A percentile compares a stretch with the other conserved stretches of the same genome.
These are phyloP conservation scores for Clarias magur DNA, from an alignment of 2,113 vertebrate species.

Conservation along the genomic window DNA sequence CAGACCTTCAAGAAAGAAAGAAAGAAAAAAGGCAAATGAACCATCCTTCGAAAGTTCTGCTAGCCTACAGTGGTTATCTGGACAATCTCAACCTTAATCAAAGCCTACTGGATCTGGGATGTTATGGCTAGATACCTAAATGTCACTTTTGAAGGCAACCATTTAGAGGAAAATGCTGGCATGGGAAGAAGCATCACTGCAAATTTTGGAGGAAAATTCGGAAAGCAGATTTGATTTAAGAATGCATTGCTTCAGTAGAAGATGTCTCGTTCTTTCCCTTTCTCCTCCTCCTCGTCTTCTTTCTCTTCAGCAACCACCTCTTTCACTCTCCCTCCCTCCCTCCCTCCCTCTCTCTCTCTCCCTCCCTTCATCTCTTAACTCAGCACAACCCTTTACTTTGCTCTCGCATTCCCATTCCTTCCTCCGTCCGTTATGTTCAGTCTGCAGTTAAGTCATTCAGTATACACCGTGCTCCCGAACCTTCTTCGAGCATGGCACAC, in stretches of 20 bases:
- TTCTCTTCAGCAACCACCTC: not conserved
- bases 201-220: not conserved
- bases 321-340: constrained; percentile 23
- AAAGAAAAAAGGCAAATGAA: not conserved
- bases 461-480: not conserved
- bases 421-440: constrained; percentile 27
- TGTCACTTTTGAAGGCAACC: not conserved
- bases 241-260: not conserved
- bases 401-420: constrained; percentile 34
- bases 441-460: not conserved
- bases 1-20: not conserved
- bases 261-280: not conserved
- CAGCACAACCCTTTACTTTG: not conserved
- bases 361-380: not conserved
- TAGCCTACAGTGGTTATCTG: not conserved
- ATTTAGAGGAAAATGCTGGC: not conserved
- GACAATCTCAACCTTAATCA: not conserved
- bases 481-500: constrained; percentile 77
- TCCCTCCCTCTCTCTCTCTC: not conserved
- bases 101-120: not conserved
- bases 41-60: not conserved
- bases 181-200: not conserved
- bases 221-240: no score
- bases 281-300: not conserved
- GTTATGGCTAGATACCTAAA: not conserved